Evolutionary conservation across 2,113 vertebrate species (phyloP).

Genomic region (Chascanopsetta lugubris): DNA sequence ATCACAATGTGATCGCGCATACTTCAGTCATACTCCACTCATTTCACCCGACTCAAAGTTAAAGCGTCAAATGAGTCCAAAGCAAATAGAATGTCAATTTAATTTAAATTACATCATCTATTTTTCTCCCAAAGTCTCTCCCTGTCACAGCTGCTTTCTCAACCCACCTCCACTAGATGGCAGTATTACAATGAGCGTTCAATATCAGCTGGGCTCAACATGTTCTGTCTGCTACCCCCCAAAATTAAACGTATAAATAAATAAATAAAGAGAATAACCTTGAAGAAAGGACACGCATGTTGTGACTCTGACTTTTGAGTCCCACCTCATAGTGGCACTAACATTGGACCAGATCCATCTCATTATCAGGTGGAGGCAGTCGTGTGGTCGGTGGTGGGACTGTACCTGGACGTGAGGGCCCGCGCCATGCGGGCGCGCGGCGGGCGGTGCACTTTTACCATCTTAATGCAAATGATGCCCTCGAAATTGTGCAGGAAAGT

Average conservation of each 20-base stretch:
- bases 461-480: constrained; percentile 67
- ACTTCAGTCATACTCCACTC: too few relatives aligned
- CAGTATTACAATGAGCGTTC: constrained; percentile 51
- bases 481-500: constrained; percentile 65
- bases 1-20: too few relatives aligned
- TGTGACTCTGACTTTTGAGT: constrained; percentile 23
- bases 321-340: constrained; percentile 7
- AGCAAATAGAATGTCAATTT: background rate
- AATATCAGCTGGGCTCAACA: background rate
- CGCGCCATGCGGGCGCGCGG: too few relatives aligned
- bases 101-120: background rate
- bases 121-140: background rate
- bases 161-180: constrained; percentile 53
- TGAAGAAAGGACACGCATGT: constrained; percentile 43
- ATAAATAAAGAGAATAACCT: constrained; percentile 60
- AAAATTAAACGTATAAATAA: too few relatives aligned
- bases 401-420: too few relatives aligned
- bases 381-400: constrained; percentile 38
- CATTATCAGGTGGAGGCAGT: constrained; percentile 63
- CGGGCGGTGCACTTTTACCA: constrained; percentile 39
- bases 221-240: too few relatives aligned
- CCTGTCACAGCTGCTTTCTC: background rate
- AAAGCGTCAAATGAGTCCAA: too few relatives aligned
- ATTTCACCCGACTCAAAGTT: too few relatives aligned
- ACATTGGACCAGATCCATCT: constrained; percentile 60